These are phyloP conservation scores for Naja naja DNA, from an alignment of 2,113 vertebrate species.

Conservation along the genomic window DNA sequence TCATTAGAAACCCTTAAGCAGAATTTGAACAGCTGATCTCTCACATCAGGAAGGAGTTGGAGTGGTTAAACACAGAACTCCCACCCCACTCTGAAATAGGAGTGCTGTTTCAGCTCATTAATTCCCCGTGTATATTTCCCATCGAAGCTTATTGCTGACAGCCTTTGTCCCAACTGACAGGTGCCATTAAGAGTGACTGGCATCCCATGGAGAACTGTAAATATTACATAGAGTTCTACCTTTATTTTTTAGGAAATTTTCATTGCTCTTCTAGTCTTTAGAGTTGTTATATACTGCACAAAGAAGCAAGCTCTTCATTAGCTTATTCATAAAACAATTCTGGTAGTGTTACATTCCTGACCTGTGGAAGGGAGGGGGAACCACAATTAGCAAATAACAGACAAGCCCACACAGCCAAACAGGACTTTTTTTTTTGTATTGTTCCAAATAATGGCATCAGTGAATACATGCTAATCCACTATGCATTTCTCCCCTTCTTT, in stretches of 20 bases:
- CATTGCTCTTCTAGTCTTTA: neutral
- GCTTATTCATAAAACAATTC: slow-evolving; percentile 2
- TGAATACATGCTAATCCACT: neutral
- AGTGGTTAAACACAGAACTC: neutral
- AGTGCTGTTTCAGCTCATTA: neutral
- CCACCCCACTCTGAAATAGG: neutral
- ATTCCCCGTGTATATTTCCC: neutral
- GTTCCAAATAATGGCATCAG: neutral
- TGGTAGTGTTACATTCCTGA: slow-evolving; percentile 1
- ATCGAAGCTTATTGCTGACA: neutral
- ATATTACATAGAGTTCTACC: neutral
- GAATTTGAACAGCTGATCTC: neutral
- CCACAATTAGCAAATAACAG: neutral
- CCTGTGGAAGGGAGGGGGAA: neutral
- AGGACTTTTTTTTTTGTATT: neutral
- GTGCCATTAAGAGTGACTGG: neutral
- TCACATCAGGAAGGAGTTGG: neutral
- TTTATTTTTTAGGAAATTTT: neutral
- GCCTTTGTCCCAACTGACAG: neutral
- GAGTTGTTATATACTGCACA: neutral
- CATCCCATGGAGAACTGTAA: neutral
- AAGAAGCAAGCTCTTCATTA: neutral
- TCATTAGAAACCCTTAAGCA: neutral
- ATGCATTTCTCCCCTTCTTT: neutral
- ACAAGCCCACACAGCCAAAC: slow-evolving; percentile 6